Conservation (phyloP, 2,888 invertebrate genomes). For the Agonum fuliginosum region DNA sequence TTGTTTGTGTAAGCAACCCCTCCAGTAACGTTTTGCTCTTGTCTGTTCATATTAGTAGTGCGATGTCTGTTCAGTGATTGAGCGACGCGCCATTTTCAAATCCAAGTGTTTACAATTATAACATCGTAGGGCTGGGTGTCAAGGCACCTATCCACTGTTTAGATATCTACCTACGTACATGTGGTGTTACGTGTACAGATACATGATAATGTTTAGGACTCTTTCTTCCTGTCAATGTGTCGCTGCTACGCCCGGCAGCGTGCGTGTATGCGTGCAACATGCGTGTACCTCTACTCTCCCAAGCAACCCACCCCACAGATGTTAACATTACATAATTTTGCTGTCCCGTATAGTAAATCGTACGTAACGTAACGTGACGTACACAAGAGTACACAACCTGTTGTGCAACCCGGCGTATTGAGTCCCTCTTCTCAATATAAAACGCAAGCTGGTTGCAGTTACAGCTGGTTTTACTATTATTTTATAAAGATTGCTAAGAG, state of each 20-base stretch:
- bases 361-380: too few species aligned
- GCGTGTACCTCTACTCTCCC: conserved; percentile 26
- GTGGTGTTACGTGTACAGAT: too few species aligned
- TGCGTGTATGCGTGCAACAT: conserved; percentile 1
- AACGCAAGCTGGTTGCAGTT: conserved; percentile 70
- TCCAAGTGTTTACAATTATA: conserved; percentile 41
- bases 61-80: conserved; percentile 28
- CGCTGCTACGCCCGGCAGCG: conserved; percentile 9
- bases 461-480: conserved; percentile 68
- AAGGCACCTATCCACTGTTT: conserved; percentile 24
- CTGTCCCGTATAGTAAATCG: conserved; percentile 51
- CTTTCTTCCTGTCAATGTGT: conserved; percentile 38
- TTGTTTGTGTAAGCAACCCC: conserved; percentile 40
- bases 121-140: conserved; percentile 51
- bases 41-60: conserved; percentile 37
- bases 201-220: conserved; percentile 43
- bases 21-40: conserved; percentile 30
- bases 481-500: conserved; percentile 69
- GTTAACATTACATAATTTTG: conserved; percentile 47
- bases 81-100: conserved; percentile 19
- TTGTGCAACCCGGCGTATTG: conserved; percentile 58
- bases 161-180: conserved; percentile 39
- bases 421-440: conserved; percentile 54
- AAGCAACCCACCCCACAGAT: conserved; percentile 25
- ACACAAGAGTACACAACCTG: conserved; percentile 56